phyloP scores from a whole-genome alignment of 2,797 vertebrate species.

The Florisuga fusca region DNA sequence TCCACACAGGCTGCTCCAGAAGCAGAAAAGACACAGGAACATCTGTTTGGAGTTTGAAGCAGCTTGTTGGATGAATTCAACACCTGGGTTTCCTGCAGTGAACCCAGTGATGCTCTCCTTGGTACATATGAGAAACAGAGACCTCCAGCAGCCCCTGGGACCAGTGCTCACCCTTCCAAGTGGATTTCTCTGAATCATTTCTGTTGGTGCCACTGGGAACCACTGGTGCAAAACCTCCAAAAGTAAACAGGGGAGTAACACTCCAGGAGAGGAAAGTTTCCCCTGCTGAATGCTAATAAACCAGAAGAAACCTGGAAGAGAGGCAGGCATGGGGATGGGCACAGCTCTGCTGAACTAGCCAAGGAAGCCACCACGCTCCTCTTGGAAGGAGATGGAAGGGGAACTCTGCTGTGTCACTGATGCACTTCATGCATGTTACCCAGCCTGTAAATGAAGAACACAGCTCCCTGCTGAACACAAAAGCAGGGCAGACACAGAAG shows the following conservation, averaged over 20 bases:
- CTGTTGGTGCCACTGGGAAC: neutral
- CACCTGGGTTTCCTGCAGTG: conserved; percentile 53
- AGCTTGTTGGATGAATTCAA: conserved; percentile 66
- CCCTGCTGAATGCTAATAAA: neutral
- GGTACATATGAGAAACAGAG: neutral
- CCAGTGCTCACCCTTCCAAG: neutral
- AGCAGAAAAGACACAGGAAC: conserved; percentile 61
- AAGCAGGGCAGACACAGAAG: fast-evolving
- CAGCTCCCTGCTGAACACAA: neutral
- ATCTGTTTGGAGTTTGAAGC: conserved; percentile 69
- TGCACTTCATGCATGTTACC: neutral
- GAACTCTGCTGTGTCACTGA: neutral
- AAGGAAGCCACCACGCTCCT: neutral
- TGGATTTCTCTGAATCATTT: conserved; percentile 17
- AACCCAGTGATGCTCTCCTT: neutral
- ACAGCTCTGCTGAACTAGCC: too few relatives aligned
- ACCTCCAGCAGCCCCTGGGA: neutral
- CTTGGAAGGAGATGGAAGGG: neutral
- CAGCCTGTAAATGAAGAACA: neutral
- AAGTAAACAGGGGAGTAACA: neutral
- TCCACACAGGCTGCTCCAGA: conserved; percentile 57
- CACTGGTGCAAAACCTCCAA: neutral
- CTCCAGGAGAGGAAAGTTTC: neutral
- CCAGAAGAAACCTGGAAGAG: neutral
- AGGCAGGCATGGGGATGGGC: neutral